Evolutionary conservation across 2,113 vertebrate genomes (phyloP), one percentile per base, ranked within the genome.

Genomic region (Ceyx melanurus): DNA sequence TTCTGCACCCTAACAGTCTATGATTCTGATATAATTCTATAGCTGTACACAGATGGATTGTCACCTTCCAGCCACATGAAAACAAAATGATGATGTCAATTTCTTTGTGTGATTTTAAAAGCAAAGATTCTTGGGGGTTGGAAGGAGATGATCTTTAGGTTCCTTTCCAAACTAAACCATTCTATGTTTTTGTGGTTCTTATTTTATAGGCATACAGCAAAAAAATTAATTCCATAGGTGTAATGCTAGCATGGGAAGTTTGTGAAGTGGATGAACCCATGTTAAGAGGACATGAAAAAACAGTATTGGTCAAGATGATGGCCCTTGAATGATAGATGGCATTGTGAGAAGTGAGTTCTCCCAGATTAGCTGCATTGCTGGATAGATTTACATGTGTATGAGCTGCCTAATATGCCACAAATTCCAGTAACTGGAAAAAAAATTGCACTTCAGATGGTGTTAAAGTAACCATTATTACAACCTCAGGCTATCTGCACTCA

Each of bases 261-360:
- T 0, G 1, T 2, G 11, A 31, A 6, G 4, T 33, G 20, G 13
- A 29, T n/a, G 25, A 53, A 62, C 9, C 4, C 13, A 0, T 7
- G 4, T 25, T 48, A 50, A 33, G 29, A 61, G 15, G 7, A 15
- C 15, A 42, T 23, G 43, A 82, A 26, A 40, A 40, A 64, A 21
- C 2, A 13, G 10, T 7, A 33, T 21, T 20, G 13, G 33, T 28
- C 13, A 83, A 42, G 43, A 13, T 35, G 50, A 16, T 2, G 7
- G 20, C 10, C 22, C 31, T 8, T 5, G 22, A 40, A 23, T 2
- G 2, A n/a, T 43, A 26, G 21, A 22, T 1, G 28, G 33, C 28
- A 17, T 9, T 1, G 20, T 15, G n/a, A 71, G 35, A 64, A 71
- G 21, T 6, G 26, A 76, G 9, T 2, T 77, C 29, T 82, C 26